Conservation (phyloP, 2,888 invertebrate genomes). For the Frankliniella fusca region DNA sequence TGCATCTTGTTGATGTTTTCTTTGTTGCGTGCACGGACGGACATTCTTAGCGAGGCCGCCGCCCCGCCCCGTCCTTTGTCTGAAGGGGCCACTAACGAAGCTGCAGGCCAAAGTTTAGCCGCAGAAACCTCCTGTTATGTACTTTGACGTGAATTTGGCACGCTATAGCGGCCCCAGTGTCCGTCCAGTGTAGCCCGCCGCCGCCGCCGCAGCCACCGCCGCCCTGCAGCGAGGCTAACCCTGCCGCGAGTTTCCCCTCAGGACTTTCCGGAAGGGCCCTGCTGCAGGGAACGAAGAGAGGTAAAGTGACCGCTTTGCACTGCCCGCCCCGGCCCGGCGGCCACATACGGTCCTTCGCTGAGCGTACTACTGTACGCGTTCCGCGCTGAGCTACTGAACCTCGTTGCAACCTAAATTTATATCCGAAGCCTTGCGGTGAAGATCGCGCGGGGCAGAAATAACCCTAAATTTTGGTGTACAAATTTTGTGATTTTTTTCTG, state of each 20-base stretch:
- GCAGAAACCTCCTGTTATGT: conserved; percentile 19
- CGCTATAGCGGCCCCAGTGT: neutral
- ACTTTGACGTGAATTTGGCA: conserved; percentile 7
- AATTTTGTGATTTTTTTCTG: too few relatives aligned
- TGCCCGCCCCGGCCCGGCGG: too few relatives aligned
- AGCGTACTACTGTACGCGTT: too few relatives aligned
- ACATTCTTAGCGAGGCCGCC: conserved; percentile 1
- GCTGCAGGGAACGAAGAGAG: neutral
- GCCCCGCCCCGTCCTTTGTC: neutral
- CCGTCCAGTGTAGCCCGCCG: neutral
- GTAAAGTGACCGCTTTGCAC: neutral
- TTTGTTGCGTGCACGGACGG: neutral
- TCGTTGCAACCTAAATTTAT: too few relatives aligned
- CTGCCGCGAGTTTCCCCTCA: too few relatives aligned
- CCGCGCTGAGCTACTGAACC: too few relatives aligned
- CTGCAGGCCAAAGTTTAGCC: conserved; percentile 15
- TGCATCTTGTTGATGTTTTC: conserved; percentile 5
- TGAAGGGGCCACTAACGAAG: neutral
- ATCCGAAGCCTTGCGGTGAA: too few relatives aligned
- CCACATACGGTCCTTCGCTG: too few relatives aligned
- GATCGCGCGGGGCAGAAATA: too few relatives aligned
- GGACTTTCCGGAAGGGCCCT: too few relatives aligned
- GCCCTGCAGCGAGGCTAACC: neutral
- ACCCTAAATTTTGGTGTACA: too few relatives aligned
- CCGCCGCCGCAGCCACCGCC: neutral